Conservation (phyloP, 2,113 vertebrate species). For the Halichoerus grypus region DNA sequence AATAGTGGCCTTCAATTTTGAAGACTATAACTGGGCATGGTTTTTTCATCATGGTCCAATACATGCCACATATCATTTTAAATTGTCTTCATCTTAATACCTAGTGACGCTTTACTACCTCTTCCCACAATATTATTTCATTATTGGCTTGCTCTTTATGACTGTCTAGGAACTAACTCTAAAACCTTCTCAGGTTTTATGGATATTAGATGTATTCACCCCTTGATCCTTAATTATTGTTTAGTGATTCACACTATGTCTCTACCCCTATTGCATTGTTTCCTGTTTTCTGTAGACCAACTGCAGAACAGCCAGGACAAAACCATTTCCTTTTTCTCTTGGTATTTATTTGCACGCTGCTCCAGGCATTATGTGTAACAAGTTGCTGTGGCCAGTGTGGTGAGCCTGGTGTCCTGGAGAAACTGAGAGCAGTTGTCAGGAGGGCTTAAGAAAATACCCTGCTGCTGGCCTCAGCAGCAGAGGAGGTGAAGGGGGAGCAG, state of each 20-base stretch:
- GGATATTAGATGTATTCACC: accelerated
- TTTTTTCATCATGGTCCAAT: background rate
- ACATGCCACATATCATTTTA: background rate
- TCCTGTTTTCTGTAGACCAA: background rate
- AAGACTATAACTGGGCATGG: background rate
- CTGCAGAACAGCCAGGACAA: background rate
- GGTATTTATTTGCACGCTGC: accelerated
- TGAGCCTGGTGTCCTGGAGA: background rate
- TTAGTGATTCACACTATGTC: background rate
- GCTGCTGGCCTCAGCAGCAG: background rate
- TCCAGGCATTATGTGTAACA: background rate
- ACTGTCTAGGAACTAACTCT: background rate
- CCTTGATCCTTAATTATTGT: background rate
- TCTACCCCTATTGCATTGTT: accelerated
- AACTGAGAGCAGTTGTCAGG: background rate
- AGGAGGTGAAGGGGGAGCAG: accelerated
- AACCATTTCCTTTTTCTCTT: background rate
- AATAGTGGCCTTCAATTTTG: background rate
- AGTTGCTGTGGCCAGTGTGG: accelerated
- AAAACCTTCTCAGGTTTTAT: background rate
- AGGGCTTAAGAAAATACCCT: too few species aligned
- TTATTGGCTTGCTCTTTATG: accelerated
- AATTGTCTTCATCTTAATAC: background rate
- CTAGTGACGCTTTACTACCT: background rate
- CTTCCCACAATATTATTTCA: accelerated